Evolutionary conservation across 1,140 invertebrate species (phyloP).

Genomic region (Apis laboriosa): DNA sequence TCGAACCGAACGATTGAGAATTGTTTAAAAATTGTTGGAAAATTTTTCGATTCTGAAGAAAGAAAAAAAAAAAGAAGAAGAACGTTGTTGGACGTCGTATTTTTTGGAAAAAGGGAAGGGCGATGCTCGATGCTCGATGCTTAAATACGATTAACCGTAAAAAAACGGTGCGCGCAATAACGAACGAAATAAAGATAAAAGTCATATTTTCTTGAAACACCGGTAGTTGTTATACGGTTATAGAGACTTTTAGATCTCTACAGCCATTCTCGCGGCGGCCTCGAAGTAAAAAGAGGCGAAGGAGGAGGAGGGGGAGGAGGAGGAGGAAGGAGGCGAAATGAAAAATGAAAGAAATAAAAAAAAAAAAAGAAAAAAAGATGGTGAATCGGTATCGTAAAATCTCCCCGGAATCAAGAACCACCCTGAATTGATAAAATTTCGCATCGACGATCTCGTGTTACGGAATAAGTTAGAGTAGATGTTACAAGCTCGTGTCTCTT

Average conservation of each 20-base stretch:
- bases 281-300: background rate
- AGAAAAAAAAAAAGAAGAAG: too few species aligned
- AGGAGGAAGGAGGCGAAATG: too few species aligned
- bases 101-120: too few species aligned
- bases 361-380: background rate
- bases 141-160: too few species aligned
- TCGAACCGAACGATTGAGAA: too few species aligned
- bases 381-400: background rate
- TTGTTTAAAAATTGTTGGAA: too few species aligned
- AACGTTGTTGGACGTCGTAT: too few species aligned
- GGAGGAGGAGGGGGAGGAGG: too few species aligned
- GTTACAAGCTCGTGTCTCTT: too few species aligned
- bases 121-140: too few species aligned
- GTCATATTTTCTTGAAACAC: background rate
- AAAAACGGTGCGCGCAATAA: background rate
- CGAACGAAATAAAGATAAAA: background rate
- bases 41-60: background rate
- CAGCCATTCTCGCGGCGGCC: background rate
- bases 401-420: conserved; percentile 26
- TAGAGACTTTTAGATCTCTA: conserved; percentile 20
- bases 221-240: conserved; percentile 10
- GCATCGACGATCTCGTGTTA: background rate
- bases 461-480: background rate
- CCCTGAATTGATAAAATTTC: conserved; percentile 36
- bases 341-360: background rate